These are phyloP conservation scores for Theodoxus fluviatilis DNA, from an alignment of 2,888 invertebrate genomes.

Conservation along the genomic window DNA sequence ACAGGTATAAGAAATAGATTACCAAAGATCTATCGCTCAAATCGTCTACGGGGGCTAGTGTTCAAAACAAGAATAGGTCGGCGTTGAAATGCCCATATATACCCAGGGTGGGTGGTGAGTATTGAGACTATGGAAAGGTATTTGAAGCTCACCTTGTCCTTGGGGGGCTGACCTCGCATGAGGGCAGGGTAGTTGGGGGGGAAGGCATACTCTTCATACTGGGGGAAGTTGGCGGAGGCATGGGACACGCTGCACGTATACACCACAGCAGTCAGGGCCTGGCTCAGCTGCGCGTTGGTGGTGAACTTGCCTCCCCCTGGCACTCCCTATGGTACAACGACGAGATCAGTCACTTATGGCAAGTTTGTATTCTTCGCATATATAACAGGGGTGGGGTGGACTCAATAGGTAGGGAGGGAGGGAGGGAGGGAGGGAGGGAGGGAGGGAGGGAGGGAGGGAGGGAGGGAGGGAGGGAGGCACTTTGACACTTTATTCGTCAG, in stretches of 20 bases:
- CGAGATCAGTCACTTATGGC: neutral
- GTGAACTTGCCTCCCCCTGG: slow-evolving; percentile 45
- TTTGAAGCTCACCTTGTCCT: slow-evolving; percentile 40
- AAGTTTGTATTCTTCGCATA: too few species aligned
- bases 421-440: too few species aligned
- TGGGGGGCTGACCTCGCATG: slow-evolving; percentile 49
- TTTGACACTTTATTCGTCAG: too few species aligned
- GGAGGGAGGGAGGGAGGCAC: too few species aligned
- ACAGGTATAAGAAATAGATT: neutral
- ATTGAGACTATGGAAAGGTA: too few species aligned
- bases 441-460: too few species aligned
- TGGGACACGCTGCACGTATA: slow-evolving; percentile 56
- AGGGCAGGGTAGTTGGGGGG: slow-evolving; percentile 57
- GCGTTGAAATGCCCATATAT: too few species aligned
- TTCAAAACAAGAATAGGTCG: too few species aligned
- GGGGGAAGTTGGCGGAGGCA: slow-evolving; percentile 56
- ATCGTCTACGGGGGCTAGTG: too few species aligned
- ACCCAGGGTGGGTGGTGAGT: too few species aligned
- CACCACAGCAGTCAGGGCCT: slow-evolving; percentile 46
- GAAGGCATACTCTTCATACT: slow-evolving; percentile 60
- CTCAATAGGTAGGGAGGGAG: too few species aligned
- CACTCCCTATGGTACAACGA: slow-evolving; percentile 42
- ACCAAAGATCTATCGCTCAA: neutral
- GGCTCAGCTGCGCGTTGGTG: slow-evolving; percentile 39
- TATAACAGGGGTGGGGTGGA: too few species aligned